Conservation (phyloP, 1,140 invertebrate species). For the Drosophila nebulosa region DNA sequence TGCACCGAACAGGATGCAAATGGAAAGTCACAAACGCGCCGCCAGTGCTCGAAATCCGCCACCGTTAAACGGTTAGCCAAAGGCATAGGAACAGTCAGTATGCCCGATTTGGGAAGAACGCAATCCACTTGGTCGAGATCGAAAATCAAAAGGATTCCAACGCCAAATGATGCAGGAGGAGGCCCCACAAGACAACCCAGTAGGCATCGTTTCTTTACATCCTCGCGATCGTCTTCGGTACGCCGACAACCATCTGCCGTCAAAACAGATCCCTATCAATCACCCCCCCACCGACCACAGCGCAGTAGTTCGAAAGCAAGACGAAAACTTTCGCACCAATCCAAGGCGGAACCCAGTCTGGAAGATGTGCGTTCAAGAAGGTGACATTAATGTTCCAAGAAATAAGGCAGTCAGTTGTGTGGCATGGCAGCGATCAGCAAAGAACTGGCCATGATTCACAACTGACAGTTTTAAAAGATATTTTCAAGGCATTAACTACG, state of each 20-base stretch:
- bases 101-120: conserved; percentile 39
- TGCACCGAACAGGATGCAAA: neutral
- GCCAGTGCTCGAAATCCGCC: neutral
- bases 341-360: neutral
- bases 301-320: neutral
- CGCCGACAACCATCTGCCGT: neutral
- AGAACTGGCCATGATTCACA: neutral
- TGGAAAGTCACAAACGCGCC: neutral
- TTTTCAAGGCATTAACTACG: neutral
- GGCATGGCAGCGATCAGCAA: neutral
- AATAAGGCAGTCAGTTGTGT: conserved; percentile 13
- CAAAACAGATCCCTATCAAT: neutral
- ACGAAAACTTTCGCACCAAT: neutral
- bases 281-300: no score
- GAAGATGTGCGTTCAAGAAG: neutral
- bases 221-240: neutral
- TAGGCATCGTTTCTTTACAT: neutral
- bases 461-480: conserved; percentile 3
- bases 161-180: neutral
- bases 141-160: neutral
- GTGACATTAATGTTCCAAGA: neutral
- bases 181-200: neutral
- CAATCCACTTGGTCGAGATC: neutral
- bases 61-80: neutral
- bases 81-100: conserved; percentile 18